Evolutionary conservation across 1,140 invertebrate genomes (phyloP).

Genomic region (Scaptomyza hsui): DNA sequence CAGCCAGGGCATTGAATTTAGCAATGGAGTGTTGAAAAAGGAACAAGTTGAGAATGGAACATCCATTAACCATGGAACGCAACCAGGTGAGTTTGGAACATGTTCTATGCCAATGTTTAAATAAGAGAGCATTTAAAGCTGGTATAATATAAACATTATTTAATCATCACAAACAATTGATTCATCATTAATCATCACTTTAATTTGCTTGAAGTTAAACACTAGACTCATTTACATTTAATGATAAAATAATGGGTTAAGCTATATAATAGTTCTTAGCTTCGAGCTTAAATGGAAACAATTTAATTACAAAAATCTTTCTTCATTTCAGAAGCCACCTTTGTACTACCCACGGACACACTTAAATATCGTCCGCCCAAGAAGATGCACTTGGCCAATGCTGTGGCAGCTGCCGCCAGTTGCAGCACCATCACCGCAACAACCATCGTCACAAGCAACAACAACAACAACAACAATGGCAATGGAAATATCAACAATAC

Average conservation of each 20-base stretch:
- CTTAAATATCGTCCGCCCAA: conserved; percentile 80
- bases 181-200: too few species aligned
- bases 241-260: too few species aligned
- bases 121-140: too few species aligned
- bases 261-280: too few species aligned
- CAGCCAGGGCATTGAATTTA: conserved; percentile 60
- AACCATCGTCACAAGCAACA: conserved; percentile 9
- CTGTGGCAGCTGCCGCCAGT: conserved; percentile 72
- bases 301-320: too few species aligned
- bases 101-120: too few species aligned
- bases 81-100: conserved; percentile 48
- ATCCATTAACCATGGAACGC: conserved; percentile 23
- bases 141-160: too few species aligned
- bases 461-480: conserved; percentile 2
- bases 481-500: conserved; percentile 15
- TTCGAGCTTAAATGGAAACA: too few species aligned
- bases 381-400: conserved; percentile 80
- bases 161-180: too few species aligned
- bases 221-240: too few species aligned
- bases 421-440: conserved; percentile 5
- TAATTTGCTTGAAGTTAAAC: too few species aligned
- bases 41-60: conserved; percentile 69
- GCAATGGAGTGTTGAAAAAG: conserved; percentile 69
- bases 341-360: conserved; percentile 78
- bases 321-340: conserved; percentile 59